Conservation (phyloP, 2,113 vertebrate species). For the Pachycephala philippinensis region DNA sequence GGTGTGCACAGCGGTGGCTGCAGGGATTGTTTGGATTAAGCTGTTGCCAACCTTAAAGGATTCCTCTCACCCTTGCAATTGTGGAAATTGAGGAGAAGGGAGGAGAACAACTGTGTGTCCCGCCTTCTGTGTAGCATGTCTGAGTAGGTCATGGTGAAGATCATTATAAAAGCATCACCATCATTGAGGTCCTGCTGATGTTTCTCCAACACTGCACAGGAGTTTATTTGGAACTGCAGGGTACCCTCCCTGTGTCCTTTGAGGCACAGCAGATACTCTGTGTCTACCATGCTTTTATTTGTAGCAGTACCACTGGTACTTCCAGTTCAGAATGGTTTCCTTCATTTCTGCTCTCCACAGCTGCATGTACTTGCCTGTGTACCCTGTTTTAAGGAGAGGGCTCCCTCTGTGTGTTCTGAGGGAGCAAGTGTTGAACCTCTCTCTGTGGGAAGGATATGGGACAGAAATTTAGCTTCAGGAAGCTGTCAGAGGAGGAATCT, state of each 20-base stretch:
- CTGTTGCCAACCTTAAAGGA: not conserved
- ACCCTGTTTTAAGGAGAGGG: not conserved
- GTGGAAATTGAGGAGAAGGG: not conserved
- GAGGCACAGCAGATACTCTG: not conserved
- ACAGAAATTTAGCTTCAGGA: not conserved
- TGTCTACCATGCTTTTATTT: not conserved
- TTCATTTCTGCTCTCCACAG: not conserved
- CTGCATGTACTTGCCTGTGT: not conserved
- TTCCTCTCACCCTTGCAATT: not conserved
- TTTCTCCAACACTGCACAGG: not conserved
- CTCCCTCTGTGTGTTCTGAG: not conserved
- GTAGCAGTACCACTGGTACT: not conserved
- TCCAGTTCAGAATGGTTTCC: not conserved
- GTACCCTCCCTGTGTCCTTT: not conserved
- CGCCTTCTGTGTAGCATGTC: not conserved
- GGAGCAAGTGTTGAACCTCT: not conserved
- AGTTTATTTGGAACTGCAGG: not conserved
- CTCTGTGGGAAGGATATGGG: not conserved
- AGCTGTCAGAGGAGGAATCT: not conserved
- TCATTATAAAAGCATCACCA: not conserved
- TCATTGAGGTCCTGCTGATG: not conserved
- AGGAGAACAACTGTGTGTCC: not conserved
- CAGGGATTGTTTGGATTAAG: not conserved
- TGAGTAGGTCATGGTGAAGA: not conserved
- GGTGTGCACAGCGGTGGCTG: rapidly evolving